These are phyloP conservation scores for Melanitta fusca DNA, from an alignment of 2,797 vertebrate genomes.

Conservation along the genomic window DNA sequence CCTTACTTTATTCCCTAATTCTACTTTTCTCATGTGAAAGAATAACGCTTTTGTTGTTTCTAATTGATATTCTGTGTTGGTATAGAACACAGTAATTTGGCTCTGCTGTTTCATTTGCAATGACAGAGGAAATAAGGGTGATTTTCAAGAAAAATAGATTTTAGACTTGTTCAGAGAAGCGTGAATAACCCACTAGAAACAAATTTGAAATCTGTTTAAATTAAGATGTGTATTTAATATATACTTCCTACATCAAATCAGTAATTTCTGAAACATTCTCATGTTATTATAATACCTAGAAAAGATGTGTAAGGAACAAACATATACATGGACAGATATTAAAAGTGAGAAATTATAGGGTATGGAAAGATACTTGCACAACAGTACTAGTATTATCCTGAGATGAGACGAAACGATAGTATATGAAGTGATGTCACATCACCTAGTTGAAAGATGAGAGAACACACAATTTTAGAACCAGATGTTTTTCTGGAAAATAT, in stretches of 20 bases:
- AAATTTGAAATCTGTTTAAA: not conserved
- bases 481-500: not conserved
- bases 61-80: slow-evolving; percentile 47
- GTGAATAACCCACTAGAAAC: not conserved
- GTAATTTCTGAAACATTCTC: not conserved
- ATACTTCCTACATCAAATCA: not conserved
- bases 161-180: not conserved
- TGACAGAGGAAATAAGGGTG: not conserved
- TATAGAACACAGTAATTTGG: not conserved
- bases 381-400: not conserved
- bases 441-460: not conserved
- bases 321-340: not conserved
- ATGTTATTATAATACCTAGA: not conserved
- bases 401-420: not conserved
- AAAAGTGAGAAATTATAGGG: not conserved
- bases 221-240: not conserved
- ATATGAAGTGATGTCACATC: not conserved
- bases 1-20: slow-evolving; percentile 9
- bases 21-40: slow-evolving; percentile 21
- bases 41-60: slow-evolving; percentile 15
- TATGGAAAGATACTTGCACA: not conserved
- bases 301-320: not conserved
- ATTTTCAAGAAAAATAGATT: slow-evolving; percentile 24
- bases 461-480: not conserved
- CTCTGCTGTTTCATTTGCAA: not conserved